Percentiles rank a stretch among this genome's conserved stretches.
Evolutionary conservation across 2,888 invertebrate species (phyloP).

Genomic region (Cheilosia grossa): DNA sequence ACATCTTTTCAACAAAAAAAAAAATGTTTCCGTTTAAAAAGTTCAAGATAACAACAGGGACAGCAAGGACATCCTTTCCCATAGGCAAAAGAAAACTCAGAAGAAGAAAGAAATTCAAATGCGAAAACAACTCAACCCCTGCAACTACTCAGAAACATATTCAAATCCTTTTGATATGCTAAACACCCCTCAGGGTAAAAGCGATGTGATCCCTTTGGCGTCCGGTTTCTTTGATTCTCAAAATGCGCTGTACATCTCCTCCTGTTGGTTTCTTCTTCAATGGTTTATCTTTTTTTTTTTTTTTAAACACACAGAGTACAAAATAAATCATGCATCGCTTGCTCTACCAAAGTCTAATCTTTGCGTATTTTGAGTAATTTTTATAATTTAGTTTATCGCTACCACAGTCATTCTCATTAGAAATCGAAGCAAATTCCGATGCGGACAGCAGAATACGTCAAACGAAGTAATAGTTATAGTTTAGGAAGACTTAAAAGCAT

Average conservation of each 20-base stretch:
- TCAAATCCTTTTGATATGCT: constrained; percentile 70
- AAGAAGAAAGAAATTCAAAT: constrained; percentile 38
- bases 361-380: no score
- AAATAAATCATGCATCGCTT: no score
- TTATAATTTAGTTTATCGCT: neutral
- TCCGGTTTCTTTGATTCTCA: constrained; percentile 43
- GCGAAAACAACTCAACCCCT: constrained; percentile 26
- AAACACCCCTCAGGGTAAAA: constrained; percentile 39
- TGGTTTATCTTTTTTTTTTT: neutral
- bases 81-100: neutral
- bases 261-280: neutral
- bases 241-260: neutral
- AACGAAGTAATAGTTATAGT: no score
- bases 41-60: constrained; percentile 39
- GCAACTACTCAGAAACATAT: constrained; percentile 51
- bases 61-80: neutral
- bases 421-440: neutral
- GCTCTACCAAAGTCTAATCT: no score
- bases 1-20: neutral
- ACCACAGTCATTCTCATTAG: neutral
- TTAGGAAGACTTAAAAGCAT: no score
- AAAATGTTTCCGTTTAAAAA: constrained; percentile 20
- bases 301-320: neutral
- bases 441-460: neutral
- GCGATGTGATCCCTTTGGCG: constrained; percentile 52